These are phyloP conservation scores for Steromphala cineraria DNA, from an alignment of 2,888 invertebrate genomes.

Conservation along the genomic window DNA sequence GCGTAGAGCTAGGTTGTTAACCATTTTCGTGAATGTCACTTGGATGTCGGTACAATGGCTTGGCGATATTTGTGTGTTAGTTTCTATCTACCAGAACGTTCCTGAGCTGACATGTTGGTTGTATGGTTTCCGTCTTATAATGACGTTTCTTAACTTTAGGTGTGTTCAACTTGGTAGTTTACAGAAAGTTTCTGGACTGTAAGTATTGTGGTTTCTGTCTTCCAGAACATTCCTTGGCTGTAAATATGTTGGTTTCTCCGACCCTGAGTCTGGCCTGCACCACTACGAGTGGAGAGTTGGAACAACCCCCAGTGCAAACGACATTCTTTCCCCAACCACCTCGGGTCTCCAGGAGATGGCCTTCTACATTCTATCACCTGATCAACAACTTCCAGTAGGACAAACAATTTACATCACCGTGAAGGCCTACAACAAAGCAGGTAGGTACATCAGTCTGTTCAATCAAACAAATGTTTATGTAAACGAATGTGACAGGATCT, in stretches of 20 bases:
- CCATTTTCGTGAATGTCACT: too few relatives aligned
- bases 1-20: too few relatives aligned
- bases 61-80: too few relatives aligned
- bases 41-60: too few relatives aligned
- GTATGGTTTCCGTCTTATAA: too few relatives aligned
- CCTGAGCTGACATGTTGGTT: too few relatives aligned
- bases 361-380: constrained; percentile 12
- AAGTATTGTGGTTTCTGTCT: too few relatives aligned
- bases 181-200: too few relatives aligned
- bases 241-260: constrained; percentile 51
- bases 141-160: too few relatives aligned
- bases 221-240: constrained; percentile 46
- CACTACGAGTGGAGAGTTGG: constrained; percentile 52
- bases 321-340: constrained; percentile 34
- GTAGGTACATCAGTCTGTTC: constrained; percentile 11
- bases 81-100: too few relatives aligned
- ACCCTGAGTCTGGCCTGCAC: constrained; percentile 48
- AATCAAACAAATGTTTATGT: neutral
- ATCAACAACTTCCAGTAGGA: constrained; percentile 32
- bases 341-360: constrained; percentile 32
- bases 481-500: too few relatives aligned
- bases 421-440: constrained; percentile 46
- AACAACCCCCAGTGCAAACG: constrained; percentile 35
- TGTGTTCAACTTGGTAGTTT: too few relatives aligned
- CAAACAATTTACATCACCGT: constrained; percentile 39